phyloP scores from a whole-genome alignment of 1,140 invertebrate genomes.

The Drosophila ercepeae region DNA sequence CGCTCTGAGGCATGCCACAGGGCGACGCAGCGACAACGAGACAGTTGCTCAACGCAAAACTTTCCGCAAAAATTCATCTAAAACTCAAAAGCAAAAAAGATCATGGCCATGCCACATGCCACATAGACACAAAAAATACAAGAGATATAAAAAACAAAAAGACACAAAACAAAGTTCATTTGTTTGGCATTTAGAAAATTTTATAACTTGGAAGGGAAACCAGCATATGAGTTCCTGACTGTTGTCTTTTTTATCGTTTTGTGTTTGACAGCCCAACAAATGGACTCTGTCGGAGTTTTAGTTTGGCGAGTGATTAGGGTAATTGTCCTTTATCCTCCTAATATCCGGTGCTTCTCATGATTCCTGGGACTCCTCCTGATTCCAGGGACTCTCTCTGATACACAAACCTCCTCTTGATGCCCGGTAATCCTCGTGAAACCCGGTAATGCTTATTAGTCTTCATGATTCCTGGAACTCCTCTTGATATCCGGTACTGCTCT shows the following conservation, averaged over 20 bases:
- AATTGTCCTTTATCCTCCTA: no score
- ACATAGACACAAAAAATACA: not conserved
- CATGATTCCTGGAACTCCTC: no score
- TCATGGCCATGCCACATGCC: conserved; percentile 20
- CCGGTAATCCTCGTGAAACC: no score
- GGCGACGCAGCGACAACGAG: not conserved
- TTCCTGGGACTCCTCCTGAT: no score
- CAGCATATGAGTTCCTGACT: conserved; percentile 15
- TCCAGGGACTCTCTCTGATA: no score
- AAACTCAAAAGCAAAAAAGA: conserved; percentile 29
- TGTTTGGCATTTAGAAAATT: conserved; percentile 22
- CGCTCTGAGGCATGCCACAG: conserved; percentile 4
- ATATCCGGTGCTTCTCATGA: no score
- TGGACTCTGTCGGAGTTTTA: not conserved
- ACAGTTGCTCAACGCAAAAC: conserved; percentile 6
- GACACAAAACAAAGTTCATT: conserved; percentile 21
- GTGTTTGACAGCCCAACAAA: conserved; percentile 5
- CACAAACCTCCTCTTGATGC: no score
- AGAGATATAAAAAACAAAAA: conserved; percentile 1
- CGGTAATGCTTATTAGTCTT: no score
- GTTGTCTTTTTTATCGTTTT: not conserved
- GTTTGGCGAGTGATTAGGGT: no score
- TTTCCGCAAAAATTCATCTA: conserved; percentile 27
- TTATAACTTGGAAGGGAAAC: conserved; percentile 4
- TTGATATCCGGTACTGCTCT: no score